A percentile compares a stretch with the other conserved stretches of the same genome.
Conservation (phyloP, 1,140 invertebrate genomes). For the Rhopalosiphum padi region DNA sequence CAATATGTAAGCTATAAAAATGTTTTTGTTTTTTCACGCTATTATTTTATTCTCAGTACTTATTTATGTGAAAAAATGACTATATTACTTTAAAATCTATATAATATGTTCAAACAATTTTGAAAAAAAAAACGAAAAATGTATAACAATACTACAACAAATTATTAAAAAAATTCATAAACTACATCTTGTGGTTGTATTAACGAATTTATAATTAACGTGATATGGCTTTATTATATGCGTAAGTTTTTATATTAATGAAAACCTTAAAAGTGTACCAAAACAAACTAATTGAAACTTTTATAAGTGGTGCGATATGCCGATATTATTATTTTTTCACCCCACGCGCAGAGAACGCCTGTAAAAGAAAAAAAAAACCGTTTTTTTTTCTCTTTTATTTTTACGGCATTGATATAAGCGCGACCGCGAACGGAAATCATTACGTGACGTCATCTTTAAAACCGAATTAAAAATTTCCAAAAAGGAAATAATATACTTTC, state of each 20-base stretch:
- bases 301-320: background rate
- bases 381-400: background rate
- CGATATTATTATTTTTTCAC: constrained; percentile 22
- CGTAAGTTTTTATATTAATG: background rate
- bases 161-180: background rate
- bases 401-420: constrained; percentile 1
- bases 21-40: background rate
- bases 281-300: constrained; percentile 12
- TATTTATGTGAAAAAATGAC: background rate
- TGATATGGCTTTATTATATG: background rate
- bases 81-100: background rate
- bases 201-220: background rate
- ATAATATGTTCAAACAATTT: background rate
- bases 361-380: background rate
- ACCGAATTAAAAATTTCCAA: constrained; percentile 48
- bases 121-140: background rate
- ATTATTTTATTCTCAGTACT: background rate
- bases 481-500: constrained; percentile 36
- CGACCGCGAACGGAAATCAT: constrained; percentile 26
- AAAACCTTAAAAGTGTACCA: constrained; percentile 17
- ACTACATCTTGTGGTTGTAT: background rate
- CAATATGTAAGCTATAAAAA: background rate
- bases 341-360: background rate
- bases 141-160: background rate
- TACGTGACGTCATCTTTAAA: constrained; percentile 48